A percentile compares a stretch with the other conserved stretches of the same genome.
These are phyloP conservation scores for Halichondria panicea DNA, from an alignment of 37 sponge, comb jelly and placozoan genomes.

Conservation along the genomic window DNA sequence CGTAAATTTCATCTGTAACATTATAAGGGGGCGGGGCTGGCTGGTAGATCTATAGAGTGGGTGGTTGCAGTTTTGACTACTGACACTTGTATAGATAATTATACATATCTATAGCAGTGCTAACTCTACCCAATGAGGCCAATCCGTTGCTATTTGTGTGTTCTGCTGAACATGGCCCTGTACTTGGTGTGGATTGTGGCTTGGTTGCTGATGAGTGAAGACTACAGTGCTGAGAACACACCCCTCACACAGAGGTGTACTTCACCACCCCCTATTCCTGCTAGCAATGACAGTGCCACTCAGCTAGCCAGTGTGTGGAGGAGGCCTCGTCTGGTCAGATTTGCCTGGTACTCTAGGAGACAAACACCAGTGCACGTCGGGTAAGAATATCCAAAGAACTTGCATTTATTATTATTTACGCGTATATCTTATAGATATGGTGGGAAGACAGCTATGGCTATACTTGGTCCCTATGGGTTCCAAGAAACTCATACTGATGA, in stretches of 20 bases:
- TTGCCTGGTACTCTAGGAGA: conserved; percentile 71
- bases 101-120: not conserved
- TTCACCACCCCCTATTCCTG: not conserved
- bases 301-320: conserved; percentile 46
- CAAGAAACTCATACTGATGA: conserved; percentile 80
- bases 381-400: conserved; percentile 15
- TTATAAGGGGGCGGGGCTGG: conserved; percentile 23
- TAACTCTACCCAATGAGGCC: no score
- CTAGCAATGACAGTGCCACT: conserved; percentile 25
- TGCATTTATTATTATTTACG: not conserved
- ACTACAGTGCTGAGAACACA: no score
- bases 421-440: conserved; percentile 59
- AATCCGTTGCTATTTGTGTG: not conserved
- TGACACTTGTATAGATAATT: no score
- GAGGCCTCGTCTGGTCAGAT: conserved; percentile 80
- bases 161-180: not conserved
- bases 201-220: not conserved
- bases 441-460: conserved; percentile 74
- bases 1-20: not conserved
- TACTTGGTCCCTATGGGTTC: conserved; percentile 77
- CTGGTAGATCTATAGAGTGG: conserved; percentile 18
- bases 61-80: no score
- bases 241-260: no score
- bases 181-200: not conserved
- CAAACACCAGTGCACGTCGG: conserved; percentile 74